These are phyloP conservation scores for Megaceryle maxima DNA, from an alignment of 2,113 vertebrate genomes.

Conservation along the genomic window DNA sequence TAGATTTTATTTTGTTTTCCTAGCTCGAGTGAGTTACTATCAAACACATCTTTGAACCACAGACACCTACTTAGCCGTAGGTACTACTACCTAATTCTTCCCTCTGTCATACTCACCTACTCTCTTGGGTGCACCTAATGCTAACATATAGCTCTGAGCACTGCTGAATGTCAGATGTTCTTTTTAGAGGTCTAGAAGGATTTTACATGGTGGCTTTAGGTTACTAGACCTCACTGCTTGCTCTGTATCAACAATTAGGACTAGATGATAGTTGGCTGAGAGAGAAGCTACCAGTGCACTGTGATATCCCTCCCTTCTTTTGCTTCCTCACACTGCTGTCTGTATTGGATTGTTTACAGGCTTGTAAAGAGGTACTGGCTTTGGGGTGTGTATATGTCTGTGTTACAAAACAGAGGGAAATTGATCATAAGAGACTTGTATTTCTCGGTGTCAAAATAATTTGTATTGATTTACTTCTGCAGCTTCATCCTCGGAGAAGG, in stretches of 20 bases:
- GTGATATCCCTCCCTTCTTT: not conserved
- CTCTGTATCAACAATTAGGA: not conserved
- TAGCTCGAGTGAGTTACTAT: not conserved
- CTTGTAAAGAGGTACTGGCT: not conserved
- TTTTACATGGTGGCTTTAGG: not conserved
- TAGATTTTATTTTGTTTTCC: not conserved
- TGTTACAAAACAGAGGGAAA: not conserved
- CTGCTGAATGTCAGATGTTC: not conserved
- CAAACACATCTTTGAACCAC: not conserved
- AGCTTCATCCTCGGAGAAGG: constrained; percentile 49
- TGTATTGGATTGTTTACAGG: not conserved
- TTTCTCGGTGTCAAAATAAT: constrained; percentile 23
- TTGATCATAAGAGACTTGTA: not conserved
- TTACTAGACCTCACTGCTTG: not conserved
- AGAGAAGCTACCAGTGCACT: not conserved
- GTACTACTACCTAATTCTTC: not conserved
- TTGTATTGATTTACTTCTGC: not conserved
- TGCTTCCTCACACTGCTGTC: not conserved
- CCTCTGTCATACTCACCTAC: not conserved
- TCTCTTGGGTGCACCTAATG: not conserved
- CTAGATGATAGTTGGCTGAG: not conserved
- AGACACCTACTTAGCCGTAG: not conserved
- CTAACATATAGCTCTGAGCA: not conserved
- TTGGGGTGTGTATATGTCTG: not conserved
- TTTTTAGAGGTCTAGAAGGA: not conserved